Evolutionary conservation across 2,113 vertebrate species (phyloP).

Genomic region (Entosphenus tridentatus): DNA sequence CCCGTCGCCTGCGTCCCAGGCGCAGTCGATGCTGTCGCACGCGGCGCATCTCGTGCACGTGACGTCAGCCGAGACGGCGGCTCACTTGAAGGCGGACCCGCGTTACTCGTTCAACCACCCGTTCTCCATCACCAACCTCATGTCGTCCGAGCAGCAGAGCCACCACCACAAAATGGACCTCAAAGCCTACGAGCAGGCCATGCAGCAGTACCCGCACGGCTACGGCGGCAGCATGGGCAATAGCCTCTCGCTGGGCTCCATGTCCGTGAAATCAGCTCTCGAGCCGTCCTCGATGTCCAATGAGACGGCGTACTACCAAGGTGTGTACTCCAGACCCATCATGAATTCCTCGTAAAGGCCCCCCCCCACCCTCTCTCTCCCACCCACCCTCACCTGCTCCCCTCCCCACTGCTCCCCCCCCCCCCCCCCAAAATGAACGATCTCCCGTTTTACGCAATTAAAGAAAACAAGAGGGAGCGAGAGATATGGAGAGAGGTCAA

Average conservation of each 20-base stretch:
- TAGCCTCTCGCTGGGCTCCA: conserved; percentile 34
- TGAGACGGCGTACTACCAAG: conserved; percentile 89
- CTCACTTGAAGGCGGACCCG: conserved; percentile 77
- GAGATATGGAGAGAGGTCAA: too few species aligned
- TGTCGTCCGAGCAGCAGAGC: conserved; percentile 90
- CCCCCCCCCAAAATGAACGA: too few species aligned
- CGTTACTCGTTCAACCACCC: conserved; percentile 97
- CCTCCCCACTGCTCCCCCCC: not conserved
- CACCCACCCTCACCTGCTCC: not conserved
- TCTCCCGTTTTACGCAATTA: too few species aligned
- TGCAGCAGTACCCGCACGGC: conserved; percentile 55
- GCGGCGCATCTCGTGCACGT: conserved; percentile 3
- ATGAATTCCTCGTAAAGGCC: conserved; percentile 72
- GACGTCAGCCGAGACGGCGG: conserved; percentile 35
- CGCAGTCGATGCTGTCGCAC: conserved; percentile 41
- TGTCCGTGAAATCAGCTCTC: conserved; percentile 45
- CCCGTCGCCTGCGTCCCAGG: conserved; percentile 28
- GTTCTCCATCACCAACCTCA: conserved; percentile 97
- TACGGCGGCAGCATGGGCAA: conserved; percentile 39
- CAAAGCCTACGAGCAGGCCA: conserved; percentile 81
- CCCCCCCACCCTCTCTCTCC: conserved; percentile 10
- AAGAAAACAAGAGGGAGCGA: too few species aligned
- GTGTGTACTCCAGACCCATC: conserved; percentile 85
- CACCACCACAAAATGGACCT: conserved; percentile 99
- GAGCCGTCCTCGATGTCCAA: conserved; percentile 50